Base-by-base conservation (phyloP, 2,797 vertebrate genomes). In the Macroramphosus scolopax region DNA sequence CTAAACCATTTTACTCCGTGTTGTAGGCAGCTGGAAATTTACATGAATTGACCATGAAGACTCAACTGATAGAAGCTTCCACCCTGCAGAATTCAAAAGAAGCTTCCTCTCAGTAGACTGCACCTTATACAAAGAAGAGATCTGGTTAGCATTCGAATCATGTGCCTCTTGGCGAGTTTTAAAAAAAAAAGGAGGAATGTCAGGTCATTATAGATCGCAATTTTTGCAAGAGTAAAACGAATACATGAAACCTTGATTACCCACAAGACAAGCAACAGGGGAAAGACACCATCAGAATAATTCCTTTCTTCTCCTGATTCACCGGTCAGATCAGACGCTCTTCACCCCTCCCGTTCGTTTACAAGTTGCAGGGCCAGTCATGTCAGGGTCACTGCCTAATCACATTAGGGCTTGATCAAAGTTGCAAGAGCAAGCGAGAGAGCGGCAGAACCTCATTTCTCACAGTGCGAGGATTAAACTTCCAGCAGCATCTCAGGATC, bases 221-320 rank as follows among this genome's bases (percentile, higher is more conserved):
- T 89, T 90, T 89, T 91, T 87, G 70, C 87, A 51, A 4, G 73
- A 77, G 68, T 84, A 87, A 90, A 91, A 89, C 67, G 89, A 91
- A 92, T 90, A 90, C 87, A 91, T 92, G 87, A 91, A 91, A 91
- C 82, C 87, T 88, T 91, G 90, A 92, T 91, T 91, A 91, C 89
- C 90, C 89, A 87, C 75, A 87, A 90, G 90, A 77, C 89, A 74
- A 66, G 72, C 68, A 77, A 78, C 61, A 76, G 74, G 82, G 79
- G 70, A 83, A 79, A 80, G 84, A 86, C 81, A 83, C 83, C 82
- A 78, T 82, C 78, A 68, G 86, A 88, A 88, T 89, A 88, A 87
- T 84, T 78, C 67, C 81, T 80, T 87, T 87, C 78, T 85, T 78
- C 79, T 73, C 53, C 8, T 48, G 52, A 68, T 79, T 84, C 85